phyloP scores from a whole-genome alignment of 2,113 vertebrate species.

The Drymodes brunneopygia region DNA sequence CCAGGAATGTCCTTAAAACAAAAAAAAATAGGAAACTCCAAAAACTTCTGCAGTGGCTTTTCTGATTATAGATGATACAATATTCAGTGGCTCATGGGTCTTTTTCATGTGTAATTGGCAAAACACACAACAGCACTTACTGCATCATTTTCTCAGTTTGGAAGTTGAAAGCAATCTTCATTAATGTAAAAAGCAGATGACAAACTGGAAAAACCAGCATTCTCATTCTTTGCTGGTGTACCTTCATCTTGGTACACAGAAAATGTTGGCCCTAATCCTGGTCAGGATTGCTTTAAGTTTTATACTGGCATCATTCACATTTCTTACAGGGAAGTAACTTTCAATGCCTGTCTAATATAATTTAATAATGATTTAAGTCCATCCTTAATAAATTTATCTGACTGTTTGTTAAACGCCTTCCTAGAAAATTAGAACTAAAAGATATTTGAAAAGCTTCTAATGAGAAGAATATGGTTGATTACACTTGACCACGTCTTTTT shows the following conservation, averaged over 20 bases:
- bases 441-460: background rate
- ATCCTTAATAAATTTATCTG: background rate
- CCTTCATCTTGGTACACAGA: background rate
- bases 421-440: background rate
- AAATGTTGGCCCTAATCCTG: background rate
- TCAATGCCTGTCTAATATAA: background rate
- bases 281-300: background rate
- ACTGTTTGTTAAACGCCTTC: background rate
- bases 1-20: background rate
- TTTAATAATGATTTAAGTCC: background rate
- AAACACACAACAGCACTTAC: background rate
- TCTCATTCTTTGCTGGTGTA: background rate
- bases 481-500: background rate
- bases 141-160: conserved; percentile 1
- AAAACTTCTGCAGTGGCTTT: background rate
- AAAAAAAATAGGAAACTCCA: background rate
- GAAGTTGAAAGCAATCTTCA: conserved; percentile 21
- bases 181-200: background rate
- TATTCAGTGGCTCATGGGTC: background rate
- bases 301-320: background rate
- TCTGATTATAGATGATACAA: background rate
- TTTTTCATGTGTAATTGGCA: background rate
- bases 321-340: conserved; percentile 5
- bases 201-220: background rate
- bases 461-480: background rate